phyloP scores from a whole-genome alignment of 37 sponge, comb jelly and placozoan genomes.

The Tethya wilhelma region DNA sequence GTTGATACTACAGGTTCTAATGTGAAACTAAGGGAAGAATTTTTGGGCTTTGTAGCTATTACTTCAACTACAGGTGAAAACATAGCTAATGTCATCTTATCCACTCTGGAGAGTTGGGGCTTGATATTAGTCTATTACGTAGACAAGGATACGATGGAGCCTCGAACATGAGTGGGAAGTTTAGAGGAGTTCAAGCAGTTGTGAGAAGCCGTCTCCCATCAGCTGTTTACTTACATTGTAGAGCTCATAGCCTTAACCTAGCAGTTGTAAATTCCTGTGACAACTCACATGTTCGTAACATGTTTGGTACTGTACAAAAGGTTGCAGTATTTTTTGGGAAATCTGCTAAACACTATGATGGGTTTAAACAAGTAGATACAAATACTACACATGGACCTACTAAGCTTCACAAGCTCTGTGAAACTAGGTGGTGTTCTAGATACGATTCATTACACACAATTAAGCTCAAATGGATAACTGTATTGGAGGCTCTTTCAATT shows the following conservation, averaged over 20 bases:
- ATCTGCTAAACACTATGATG: slow-evolving; percentile 19
- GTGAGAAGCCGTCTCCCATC: background rate
- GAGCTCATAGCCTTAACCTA: slow-evolving; percentile 28
- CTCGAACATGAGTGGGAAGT: slow-evolving; percentile 21
- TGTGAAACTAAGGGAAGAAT: slow-evolving; percentile 28
- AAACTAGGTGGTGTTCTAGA: slow-evolving; percentile 27
- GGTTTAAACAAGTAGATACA: background rate
- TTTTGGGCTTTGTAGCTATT: slow-evolving; percentile 24
- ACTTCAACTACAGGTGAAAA: slow-evolving; percentile 6
- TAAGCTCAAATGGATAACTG: slow-evolving; percentile 8
- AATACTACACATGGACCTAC: background rate
- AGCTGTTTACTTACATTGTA: slow-evolving; percentile 15
- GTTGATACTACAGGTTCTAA: background rate
- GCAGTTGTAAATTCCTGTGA: slow-evolving; percentile 28
- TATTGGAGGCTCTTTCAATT: slow-evolving; percentile 11
- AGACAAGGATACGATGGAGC: slow-evolving; percentile 37
- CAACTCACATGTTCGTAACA: slow-evolving; percentile 7
- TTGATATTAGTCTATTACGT: slow-evolving; percentile 10
- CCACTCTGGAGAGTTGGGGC: background rate
- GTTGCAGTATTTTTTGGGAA: slow-evolving; percentile 35
- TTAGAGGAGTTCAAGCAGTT: slow-evolving; percentile 13
- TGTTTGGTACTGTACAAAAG: slow-evolving; percentile 9
- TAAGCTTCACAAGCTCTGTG: slow-evolving; percentile 10
- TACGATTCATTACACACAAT: background rate
- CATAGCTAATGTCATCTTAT: slow-evolving; percentile 10